Evolutionary conservation across 1,140 invertebrate species (phyloP), one percentile per base, ranked within the genome.

Genomic region (Drosophila watanabei): DNA sequence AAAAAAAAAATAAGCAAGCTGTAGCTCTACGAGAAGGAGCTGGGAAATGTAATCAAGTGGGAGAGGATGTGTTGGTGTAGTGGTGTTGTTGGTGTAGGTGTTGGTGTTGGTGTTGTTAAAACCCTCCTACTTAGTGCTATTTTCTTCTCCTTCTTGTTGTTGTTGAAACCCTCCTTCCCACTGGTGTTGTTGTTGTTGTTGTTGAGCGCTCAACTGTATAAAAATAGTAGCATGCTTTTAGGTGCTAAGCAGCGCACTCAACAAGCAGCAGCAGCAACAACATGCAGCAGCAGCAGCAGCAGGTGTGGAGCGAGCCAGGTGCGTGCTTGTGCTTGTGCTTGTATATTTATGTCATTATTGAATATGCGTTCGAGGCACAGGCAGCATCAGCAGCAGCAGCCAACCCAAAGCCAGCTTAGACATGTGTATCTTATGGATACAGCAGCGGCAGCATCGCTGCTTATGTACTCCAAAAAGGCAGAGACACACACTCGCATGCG

Each of bases 291-390:
- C n/a, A 32, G 18, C n/a, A 63, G n/a, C 45, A 32, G 37, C 18
- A 37, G 48, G n/a, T 52, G 28, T 52, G 28, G 33, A 35, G 52
- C 18, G 0, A 39, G 52, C 7, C 20, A 18, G 71, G 70, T 56
- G 45, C 45, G 73, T 56, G 45, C 45, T 69, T 24, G 45, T 56
- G 45, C 45, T 69, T 24, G 45, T 61, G 35, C 30, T 33, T 52
- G 76, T 65, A 49, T 87, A 82, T 87, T 90, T 91, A 91, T 91
- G 87, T 83, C 77, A 87, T 90, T 90, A 90, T 91, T 91, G 87
- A 89, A 91, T 83, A 91, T 91, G 88, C 87, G 87, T 91, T 91
- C 71, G 79, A 90, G 81, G 75, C 72, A 28, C 20, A 8, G n/a
- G 72, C 66, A 72, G 24, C 24, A 24, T 24, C 24, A 24, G 24